Evolutionary conservation across 2,888 invertebrate genomes (phyloP), one percentile per base, ranked within the genome.

Genomic region (Caradrina clavipalpis): DNA sequence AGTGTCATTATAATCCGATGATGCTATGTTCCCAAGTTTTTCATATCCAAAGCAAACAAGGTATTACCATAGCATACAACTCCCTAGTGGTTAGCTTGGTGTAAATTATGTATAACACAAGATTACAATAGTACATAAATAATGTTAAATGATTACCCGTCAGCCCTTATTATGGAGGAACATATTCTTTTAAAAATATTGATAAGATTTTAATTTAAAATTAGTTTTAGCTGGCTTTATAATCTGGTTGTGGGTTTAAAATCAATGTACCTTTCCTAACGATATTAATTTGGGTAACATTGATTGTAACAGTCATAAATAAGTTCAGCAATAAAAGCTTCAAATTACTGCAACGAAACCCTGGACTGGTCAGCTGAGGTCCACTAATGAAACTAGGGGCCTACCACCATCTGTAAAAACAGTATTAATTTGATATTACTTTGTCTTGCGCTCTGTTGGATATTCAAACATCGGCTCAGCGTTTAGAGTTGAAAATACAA

Each of bases 111-210:
- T 64, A 80, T 31, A 22, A 19, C 45, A 19, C 6, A 69, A 80
- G 69, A 76, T 76, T 76, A 76, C 53, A 64, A 53, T 49, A 35
- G 42, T 76, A 69, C 63, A 76, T 76, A 64, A 76, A 64, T 76
- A 76, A 76, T 76, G 60, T 54, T 76, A 61, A 62, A 80, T 47
- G 39, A 19, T 68, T 74, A 79, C 63, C 63, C 69, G 56, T 54
- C 69, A 19, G 17, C n/a, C 22, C 63, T 53, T 59, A 61, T 61
- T 61, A 78, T 21, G 19, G 51, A 15, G 21, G 74, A 66, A 69
- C 69, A 64, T 64, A 75, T 74, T 49, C 59, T 56, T 45, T 47
- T 22, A 26, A 69, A 3, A 53, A 57, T 69, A 35, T 26, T 67
- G 8, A 21, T 10, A 17, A 22, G n/a, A 7, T 39, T 55, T 73